Percentiles rank a stretch among this genome's conserved stretches.
These are phyloP conservation scores for Lasioglossum pauxillum DNA, from an alignment of 2,888 invertebrate genomes.

Conservation along the genomic window DNA sequence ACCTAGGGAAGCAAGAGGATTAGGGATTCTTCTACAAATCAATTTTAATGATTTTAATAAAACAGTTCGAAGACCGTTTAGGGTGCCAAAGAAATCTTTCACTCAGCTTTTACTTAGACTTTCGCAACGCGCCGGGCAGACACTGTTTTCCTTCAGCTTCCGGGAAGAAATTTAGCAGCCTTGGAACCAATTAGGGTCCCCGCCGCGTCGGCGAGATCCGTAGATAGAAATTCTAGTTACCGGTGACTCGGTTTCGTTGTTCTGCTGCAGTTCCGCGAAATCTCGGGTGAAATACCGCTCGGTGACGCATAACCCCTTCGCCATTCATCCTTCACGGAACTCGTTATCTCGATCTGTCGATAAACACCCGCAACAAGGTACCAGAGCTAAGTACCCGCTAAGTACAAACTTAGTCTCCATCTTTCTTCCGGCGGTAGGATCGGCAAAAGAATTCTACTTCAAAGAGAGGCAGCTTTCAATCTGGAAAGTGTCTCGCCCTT, in stretches of 20 bases:
- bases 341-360: slow-evolving; percentile 40
- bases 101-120: background rate
- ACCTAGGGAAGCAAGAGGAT: too few relatives aligned
- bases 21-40: background rate
- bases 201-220: background rate
- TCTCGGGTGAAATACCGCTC: slow-evolving; percentile 6
- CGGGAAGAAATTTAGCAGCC: slow-evolving; percentile 6
- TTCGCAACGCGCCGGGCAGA: background rate
- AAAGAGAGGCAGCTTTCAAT: background rate
- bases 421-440: background rate
- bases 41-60: background rate
- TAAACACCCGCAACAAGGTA: slow-evolving; percentile 19
- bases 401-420: background rate
- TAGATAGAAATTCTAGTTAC: slow-evolving; percentile 13
- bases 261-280: slow-evolving; percentile 19
- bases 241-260: slow-evolving; percentile 20
- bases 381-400: background rate
- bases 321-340: slow-evolving; percentile 40
- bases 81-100: background rate
- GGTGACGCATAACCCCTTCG: slow-evolving; percentile 26
- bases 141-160: background rate
- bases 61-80: background rate
- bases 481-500: background rate
- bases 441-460: background rate
- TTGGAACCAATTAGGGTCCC: background rate